A percentile compares a stretch with the other conserved stretches of the same genome.
phyloP scores from a whole-genome alignment of 2,113 vertebrate genomes.

The Tylochromis polylepis region DNA sequence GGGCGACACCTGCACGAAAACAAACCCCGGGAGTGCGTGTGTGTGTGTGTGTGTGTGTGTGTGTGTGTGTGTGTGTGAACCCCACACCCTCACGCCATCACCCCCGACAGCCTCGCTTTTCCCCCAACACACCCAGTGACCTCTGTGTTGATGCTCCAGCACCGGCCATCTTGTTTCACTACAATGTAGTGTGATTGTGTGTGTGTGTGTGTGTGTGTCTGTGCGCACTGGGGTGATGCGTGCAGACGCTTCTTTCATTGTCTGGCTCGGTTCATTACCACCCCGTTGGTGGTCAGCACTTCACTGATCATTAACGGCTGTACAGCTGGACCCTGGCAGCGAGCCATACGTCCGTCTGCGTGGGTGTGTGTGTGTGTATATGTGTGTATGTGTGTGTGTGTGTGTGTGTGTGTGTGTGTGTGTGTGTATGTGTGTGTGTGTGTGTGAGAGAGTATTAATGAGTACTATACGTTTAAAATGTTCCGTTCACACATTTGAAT shows the following conservation, averaged over 20 bases:
- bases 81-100: not conserved
- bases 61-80: not conserved
- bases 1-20: not conserved
- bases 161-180: slow-evolving; percentile 50
- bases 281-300: slow-evolving; percentile 27
- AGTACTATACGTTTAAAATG: not conserved
- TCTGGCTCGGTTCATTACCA: slow-evolving; percentile 36
- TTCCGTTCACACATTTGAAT: not conserved
- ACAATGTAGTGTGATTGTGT: not conserved
- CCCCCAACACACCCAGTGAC: slow-evolving; percentile 1
- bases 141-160: slow-evolving; percentile 21
- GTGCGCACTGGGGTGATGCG: not conserved
- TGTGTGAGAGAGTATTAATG: not conserved
- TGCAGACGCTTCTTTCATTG: slow-evolving; percentile 12
- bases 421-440: not conserved
- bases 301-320: slow-evolving; percentile 31
- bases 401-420: not conserved
- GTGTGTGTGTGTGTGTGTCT: not conserved
- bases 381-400: not conserved
- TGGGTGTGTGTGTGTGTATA: not conserved
- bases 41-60: not conserved
- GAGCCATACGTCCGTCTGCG: not conserved
- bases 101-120: not conserved
- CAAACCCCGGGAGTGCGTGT: not conserved
- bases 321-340: slow-evolving; percentile 1